Evolutionary conservation across 2,888 invertebrate species (phyloP).

Genomic region (Dorcus parallelipipedus): DNA sequence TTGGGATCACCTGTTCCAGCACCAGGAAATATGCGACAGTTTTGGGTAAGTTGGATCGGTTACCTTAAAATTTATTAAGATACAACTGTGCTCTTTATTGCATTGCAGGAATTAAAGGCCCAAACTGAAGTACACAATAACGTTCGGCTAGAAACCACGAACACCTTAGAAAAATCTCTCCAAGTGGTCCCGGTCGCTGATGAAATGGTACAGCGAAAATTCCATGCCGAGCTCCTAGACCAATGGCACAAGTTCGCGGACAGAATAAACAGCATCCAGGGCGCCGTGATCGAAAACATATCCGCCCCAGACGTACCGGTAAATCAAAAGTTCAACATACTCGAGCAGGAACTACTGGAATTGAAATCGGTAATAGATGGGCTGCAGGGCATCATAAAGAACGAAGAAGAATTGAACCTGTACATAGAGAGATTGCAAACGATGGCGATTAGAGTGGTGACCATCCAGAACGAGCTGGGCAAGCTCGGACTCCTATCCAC

Average conservation of each 20-base stretch:
- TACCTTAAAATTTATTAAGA: too few relatives aligned
- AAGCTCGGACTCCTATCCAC: constrained; percentile 71
- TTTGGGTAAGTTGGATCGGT: constrained; percentile 59
- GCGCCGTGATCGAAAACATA: constrained; percentile 65
- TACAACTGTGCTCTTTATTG: too few relatives aligned
- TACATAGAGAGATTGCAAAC: constrained; percentile 80
- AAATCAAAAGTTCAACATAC: constrained; percentile 68
- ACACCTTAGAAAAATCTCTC: constrained; percentile 72
- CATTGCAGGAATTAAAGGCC: constrained; percentile 75
- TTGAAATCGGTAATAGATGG: constrained; percentile 66
- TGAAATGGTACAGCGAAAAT: constrained; percentile 76
- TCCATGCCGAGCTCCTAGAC: constrained; percentile 73
- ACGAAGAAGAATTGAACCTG: constrained; percentile 76
- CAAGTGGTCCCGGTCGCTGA: constrained; percentile 79
- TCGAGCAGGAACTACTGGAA: constrained; percentile 76
- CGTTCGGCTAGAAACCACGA: constrained; percentile 68
- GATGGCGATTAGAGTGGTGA: constrained; percentile 68
- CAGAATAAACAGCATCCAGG: constrained; percentile 64
- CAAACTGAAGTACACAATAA: constrained; percentile 81
- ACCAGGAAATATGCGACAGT: constrained; percentile 72
- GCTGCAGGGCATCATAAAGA: constrained; percentile 75
- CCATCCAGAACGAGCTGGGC: constrained; percentile 77
- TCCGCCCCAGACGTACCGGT: constrained; percentile 72
- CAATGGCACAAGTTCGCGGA: constrained; percentile 68
- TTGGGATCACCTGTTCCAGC: constrained; percentile 60